phyloP scores from a whole-genome alignment of 2,113 vertebrate genomes.

The Leptosomus discolor region DNA sequence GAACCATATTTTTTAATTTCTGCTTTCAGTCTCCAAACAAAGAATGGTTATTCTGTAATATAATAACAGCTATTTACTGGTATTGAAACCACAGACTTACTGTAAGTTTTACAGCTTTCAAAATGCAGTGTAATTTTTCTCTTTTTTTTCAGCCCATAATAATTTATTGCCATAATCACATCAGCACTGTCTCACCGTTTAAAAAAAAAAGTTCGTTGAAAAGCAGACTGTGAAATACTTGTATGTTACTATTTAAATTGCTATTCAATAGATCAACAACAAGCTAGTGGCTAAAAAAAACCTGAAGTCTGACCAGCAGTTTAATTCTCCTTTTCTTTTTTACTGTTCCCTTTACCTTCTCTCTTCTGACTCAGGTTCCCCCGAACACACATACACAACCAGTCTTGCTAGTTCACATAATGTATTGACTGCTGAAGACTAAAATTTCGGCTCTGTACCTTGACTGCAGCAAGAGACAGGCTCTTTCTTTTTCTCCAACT shows the following conservation, averaged over 20 bases:
- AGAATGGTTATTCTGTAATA: slow-evolving; percentile 63
- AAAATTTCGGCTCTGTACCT: not conserved
- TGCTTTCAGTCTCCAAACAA: slow-evolving; percentile 57
- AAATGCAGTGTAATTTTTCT: slow-evolving; percentile 33
- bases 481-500: not conserved
- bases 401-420: not conserved
- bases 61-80: slow-evolving; percentile 68
- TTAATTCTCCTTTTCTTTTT: not conserved
- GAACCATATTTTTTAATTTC: slow-evolving; percentile 55
- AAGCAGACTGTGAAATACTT: not conserved
- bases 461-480: not conserved
- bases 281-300: not conserved
- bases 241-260: not conserved
- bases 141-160: slow-evolving; percentile 25
- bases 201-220: not conserved
- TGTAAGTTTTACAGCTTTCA: slow-evolving; percentile 64
- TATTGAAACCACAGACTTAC: slow-evolving; percentile 63
- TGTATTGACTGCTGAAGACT: not conserved
- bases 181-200: not conserved
- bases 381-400: not conserved
- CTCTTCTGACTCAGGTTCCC: not conserved
- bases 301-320: not conserved
- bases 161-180: slow-evolving; percentile 58
- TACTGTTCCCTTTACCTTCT: not conserved
- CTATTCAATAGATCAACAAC: not conserved